phyloP scores from a whole-genome alignment of 1,140 invertebrate genomes.

The fruit fly (Drosophila melanogaster) region DNA sequence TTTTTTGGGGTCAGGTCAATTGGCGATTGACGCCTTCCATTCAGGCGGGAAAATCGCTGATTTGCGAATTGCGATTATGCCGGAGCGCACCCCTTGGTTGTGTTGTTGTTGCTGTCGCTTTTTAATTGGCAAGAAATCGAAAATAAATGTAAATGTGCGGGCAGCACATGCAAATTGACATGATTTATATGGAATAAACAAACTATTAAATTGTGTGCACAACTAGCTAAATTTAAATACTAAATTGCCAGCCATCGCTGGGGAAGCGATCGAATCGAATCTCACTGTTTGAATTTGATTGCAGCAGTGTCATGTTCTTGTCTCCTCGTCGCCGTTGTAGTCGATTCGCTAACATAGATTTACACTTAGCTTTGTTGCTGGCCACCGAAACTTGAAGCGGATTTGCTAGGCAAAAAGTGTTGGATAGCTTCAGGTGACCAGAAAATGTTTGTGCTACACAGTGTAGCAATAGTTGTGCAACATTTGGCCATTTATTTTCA shows the following conservation, averaged over 20 bases:
- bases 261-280: slow-evolving; percentile 21
- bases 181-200: slow-evolving; percentile 61
- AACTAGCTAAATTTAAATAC: slow-evolving; percentile 45
- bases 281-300: slow-evolving; percentile 41
- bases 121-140: slow-evolving; percentile 56
- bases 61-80: slow-evolving; percentile 31
- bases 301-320: slow-evolving; percentile 49
- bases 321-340: slow-evolving; percentile 3
- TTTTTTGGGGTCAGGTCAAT: slow-evolving; percentile 27
- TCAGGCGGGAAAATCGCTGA: slow-evolving; percentile 25
- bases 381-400: slow-evolving; percentile 5
- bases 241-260: slow-evolving; percentile 36
- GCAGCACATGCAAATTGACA: slow-evolving; percentile 56
- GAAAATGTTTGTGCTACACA: background rate
- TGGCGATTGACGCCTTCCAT: slow-evolving; percentile 50
- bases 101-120: slow-evolving; percentile 25
- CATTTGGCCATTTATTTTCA: too few species aligned
- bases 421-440: background rate
- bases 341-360: slow-evolving; percentile 62
- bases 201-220: slow-evolving; percentile 54
- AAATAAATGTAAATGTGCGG: slow-evolving; percentile 51
- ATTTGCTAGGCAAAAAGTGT: background rate
- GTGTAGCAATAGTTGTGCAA: too few species aligned
- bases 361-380: slow-evolving; percentile 50
- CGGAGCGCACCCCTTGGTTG: slow-evolving; percentile 1